Conservation (phyloP, 1,140 invertebrate species). For the Periplaneta americana region DNA sequence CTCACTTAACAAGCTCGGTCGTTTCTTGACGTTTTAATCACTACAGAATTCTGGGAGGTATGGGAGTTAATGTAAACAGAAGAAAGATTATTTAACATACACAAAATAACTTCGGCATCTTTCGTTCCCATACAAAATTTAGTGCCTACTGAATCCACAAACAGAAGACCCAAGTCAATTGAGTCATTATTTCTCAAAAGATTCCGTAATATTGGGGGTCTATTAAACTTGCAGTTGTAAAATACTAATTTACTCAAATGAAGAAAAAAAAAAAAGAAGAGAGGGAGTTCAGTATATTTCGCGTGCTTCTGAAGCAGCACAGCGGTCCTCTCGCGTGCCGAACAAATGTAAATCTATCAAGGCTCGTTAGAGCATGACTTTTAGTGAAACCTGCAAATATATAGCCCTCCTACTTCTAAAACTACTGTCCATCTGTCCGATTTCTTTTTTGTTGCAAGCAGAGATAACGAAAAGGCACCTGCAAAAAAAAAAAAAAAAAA, state of each 20-base stretch:
- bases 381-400: background rate
- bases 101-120: background rate
- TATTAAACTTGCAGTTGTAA: background rate
- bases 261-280: background rate
- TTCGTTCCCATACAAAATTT: background rate
- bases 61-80: background rate
- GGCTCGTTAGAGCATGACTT: background rate
- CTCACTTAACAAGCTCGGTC: background rate
- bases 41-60: background rate
- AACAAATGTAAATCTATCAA: background rate
- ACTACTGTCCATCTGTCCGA: background rate
- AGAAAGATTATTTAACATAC: background rate
- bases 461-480: background rate
- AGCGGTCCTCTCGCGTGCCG: background rate
- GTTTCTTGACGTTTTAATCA: background rate
- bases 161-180: background rate
- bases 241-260: background rate
- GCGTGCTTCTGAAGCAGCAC: background rate
- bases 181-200: background rate
- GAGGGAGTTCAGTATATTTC: too few species aligned
- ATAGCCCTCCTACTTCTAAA: background rate
- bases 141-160: background rate
- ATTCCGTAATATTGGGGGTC: background rate
- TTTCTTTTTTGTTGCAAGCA: background rate
- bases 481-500: too few species aligned